Conservation (phyloP, 2,888 invertebrate genomes). For the Euzophera pinguis region DNA sequence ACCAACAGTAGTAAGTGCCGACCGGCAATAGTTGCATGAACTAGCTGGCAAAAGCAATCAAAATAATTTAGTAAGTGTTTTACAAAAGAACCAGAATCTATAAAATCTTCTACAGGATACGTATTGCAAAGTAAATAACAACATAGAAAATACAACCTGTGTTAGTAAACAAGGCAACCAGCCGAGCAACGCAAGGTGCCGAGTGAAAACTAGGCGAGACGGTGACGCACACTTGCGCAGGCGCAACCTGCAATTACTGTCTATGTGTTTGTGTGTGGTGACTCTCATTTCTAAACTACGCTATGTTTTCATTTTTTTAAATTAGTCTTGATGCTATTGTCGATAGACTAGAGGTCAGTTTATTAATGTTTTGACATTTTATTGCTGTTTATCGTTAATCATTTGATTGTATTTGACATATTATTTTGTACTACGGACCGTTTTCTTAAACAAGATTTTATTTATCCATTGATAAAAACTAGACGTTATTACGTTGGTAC, state of each 20-base stretch:
- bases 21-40: too few species aligned
- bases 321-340: neutral
- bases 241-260: constrained; percentile 11
- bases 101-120: constrained; percentile 3
- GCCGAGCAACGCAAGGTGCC: constrained; percentile 6
- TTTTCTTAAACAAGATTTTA: too few species aligned
- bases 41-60: too few species aligned
- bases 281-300: constrained; percentile 11
- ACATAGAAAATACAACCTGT: neutral
- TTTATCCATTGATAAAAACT: too few species aligned
- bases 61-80: too few species aligned
- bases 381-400: neutral
- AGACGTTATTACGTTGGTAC: too few species aligned
- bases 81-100: too few species aligned
- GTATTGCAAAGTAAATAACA: neutral
- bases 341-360: neutral
- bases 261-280: neutral
- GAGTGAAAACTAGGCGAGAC: constrained; percentile 14
- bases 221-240: constrained; percentile 5
- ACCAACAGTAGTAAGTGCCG: too few species aligned
- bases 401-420: too few species aligned
- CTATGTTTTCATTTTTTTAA: constrained; percentile 4
- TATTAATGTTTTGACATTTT: neutral
- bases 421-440: too few species aligned
- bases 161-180: constrained; percentile 1